phyloP scores from a whole-genome alignment of 2,113 vertebrate genomes.

The Equus quagga region DNA sequence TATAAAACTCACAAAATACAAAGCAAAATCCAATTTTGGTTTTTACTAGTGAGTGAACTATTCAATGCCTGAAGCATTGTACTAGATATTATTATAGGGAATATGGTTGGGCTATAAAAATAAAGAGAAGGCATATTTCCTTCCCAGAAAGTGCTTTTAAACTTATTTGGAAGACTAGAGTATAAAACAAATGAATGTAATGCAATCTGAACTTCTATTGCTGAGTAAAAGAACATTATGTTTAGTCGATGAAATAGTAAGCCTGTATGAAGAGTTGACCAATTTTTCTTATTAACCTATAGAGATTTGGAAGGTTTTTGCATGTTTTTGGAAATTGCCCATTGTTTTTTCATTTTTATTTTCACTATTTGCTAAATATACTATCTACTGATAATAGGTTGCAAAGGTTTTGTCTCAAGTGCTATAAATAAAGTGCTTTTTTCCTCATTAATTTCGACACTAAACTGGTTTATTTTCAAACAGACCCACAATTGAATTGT shows the following conservation, averaged over 20 bases:
- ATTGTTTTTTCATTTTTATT: neutral
- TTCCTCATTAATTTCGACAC: neutral
- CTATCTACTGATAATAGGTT: constrained; percentile 49
- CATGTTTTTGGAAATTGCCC: neutral
- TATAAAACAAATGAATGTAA: neutral
- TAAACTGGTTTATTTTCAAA: neutral
- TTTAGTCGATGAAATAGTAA: neutral
- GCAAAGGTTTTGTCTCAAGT: constrained; percentile 50
- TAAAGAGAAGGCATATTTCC: neutral
- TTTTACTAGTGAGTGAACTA: constrained; percentile 33
- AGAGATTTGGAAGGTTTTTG: neutral
- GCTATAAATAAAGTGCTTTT: constrained; percentile 28
- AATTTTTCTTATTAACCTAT: neutral
- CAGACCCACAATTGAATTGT: neutral
- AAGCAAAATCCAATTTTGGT: constrained; percentile 47
- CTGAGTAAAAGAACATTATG: neutral
- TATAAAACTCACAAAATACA: constrained; percentile 61
- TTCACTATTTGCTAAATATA: constrained; percentile 45
- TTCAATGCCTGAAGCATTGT: neutral
- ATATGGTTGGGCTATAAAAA: neutral
- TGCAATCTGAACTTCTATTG: neutral
- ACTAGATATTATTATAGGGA: neutral
- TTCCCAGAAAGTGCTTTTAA: neutral
- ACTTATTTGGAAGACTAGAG: neutral
- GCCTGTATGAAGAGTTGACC: neutral